Evolutionary conservation across 2,797 vertebrate species (phyloP).

Genomic region (Mareca penelope): DNA sequence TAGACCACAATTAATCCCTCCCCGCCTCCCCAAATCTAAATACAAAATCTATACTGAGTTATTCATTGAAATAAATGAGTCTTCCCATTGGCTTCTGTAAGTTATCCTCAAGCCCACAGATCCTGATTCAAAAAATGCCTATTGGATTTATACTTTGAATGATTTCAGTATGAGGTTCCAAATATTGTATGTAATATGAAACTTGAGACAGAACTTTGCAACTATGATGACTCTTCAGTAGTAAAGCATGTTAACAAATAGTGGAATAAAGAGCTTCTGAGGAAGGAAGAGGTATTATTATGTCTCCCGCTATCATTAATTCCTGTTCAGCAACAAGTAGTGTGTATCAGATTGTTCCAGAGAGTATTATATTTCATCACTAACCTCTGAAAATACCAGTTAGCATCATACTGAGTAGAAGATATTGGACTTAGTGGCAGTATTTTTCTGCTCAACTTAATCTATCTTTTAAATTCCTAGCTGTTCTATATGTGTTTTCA

Average conservation of each 20-base stretch:
- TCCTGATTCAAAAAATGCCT: not conserved
- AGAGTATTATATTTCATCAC: conserved; percentile 1
- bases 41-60: not conserved
- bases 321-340: not conserved
- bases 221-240: not conserved
- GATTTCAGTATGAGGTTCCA: not conserved
- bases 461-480: not conserved
- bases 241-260: not conserved
- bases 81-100: not conserved
- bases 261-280: not conserved
- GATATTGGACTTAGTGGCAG: not conserved
- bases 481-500: not conserved
- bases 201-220: not conserved
- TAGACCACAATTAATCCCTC: not conserved
- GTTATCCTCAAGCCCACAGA: not conserved
- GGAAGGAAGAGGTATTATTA: not conserved
- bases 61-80: not conserved
- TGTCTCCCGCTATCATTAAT: conserved; percentile 7
- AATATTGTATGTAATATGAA: not conserved
- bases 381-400: not conserved
- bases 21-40: not conserved
- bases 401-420: not conserved
- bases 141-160: not conserved
- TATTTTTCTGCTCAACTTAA: not conserved
- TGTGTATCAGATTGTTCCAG: not conserved